Evolutionary conservation across 1,140 invertebrate genomes (phyloP), one percentile per base, ranked within the genome.

Genomic region (Gonioctena quinquepunctata): DNA sequence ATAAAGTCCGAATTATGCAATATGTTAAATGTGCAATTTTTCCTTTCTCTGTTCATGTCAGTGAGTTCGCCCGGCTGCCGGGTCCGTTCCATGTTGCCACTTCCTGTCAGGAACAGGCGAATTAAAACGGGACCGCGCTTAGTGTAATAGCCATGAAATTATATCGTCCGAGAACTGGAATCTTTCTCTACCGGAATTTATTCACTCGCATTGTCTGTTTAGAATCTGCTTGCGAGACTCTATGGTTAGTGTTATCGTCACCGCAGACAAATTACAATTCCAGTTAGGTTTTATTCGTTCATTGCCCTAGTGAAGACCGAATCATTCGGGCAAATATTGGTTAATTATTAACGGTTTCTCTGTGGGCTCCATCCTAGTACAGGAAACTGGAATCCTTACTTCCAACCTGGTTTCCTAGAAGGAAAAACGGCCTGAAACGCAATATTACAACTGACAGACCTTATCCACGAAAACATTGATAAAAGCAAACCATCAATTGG

Each of bases 111-210:
- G 18, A 49, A 23, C 61, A 63, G 61, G 18, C 28, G 61, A 48
- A 63, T 63, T 63, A 63, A 63, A 63, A 63, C 22, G 61, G 61
- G 13, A 63, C 56, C 56, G 56, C 61, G 61, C 28, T 63, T 63
- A 63, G 61, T 63, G 61, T 63, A 63, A 63, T 63, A 63, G 61
- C 61, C 61, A 23, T 48, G 61, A 63, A 63, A 63, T 63, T 63
- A 63, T 63, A 63, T 63, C 61, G 61, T 63, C 61, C 61, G 61
- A 63, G 22, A 63, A 63, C 25, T 63, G 22, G 16, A 42, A 63
- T 49, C 42, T 49, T 63, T 63, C 61, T 63, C 61, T 26, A 42
- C 28, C 49, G 42, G 42, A 63, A 49, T 63, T 63, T 22, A 63
- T 63, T 63, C 22, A 42, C 28, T 49, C 16, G 19, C 22, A 49